Percentiles rank a stretch among this genome's conserved stretches.
Evolutionary conservation across 2,888 invertebrate genomes (phyloP).

Genomic region (Drosophila limbata): DNA sequence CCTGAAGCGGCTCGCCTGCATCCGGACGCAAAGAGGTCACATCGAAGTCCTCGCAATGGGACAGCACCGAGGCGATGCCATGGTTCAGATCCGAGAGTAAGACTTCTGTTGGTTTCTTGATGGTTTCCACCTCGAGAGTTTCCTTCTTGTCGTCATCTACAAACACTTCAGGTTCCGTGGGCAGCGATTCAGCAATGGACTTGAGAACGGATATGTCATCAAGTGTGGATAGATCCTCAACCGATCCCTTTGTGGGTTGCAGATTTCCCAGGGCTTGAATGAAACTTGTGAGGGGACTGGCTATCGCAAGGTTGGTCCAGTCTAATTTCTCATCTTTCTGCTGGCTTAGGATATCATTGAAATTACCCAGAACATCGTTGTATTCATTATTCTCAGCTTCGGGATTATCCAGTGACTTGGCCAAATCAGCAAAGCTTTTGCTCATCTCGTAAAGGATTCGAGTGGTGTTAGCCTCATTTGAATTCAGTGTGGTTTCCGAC

Average conservation of each 20-base stretch:
- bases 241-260: conserved; percentile 46
- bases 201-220: conserved; percentile 88
- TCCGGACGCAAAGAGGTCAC: conserved; percentile 63
- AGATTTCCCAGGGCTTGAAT: conserved; percentile 79
- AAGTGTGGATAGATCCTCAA: conserved; percentile 82
- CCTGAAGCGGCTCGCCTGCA: conserved; percentile 68
- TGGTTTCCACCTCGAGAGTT: not conserved
- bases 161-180: conserved; percentile 56
- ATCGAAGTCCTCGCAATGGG: conserved; percentile 75
- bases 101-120: conserved; percentile 52
- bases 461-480: conserved; percentile 60
- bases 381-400: conserved; percentile 47
- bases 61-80: conserved; percentile 78
- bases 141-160: conserved; percentile 5
- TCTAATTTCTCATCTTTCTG: conserved; percentile 50
- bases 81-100: conserved; percentile 78
- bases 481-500: conserved; percentile 58
- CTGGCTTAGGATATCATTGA: conserved; percentile 60
- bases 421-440: conserved; percentile 68
- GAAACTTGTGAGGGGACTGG: conserved; percentile 83
- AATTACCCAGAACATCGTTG: conserved; percentile 47
- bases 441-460: conserved; percentile 64
- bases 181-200: conserved; percentile 86
- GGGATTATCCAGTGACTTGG: conserved; percentile 50
- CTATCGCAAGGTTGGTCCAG: conserved; percentile 52